A percentile compares a stretch with the other conserved stretches of the same genome.
Evolutionary conservation across 2,888 invertebrate species (phyloP).

Genomic region (Scaptomyza tumidula): DNA sequence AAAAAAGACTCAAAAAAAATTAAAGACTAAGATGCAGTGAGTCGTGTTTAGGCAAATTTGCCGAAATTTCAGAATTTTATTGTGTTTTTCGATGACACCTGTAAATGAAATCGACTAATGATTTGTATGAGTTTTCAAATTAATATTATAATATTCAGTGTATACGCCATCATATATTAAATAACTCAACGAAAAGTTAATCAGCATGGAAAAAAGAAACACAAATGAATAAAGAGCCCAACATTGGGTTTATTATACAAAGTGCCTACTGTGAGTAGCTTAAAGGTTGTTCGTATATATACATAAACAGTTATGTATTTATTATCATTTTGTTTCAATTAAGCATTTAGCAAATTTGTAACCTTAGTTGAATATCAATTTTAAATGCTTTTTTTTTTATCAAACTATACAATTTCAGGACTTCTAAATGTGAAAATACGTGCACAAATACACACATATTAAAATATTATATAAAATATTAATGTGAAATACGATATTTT

Average conservation of each 20-base stretch:
- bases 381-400: conserved; percentile 18
- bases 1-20: conserved; percentile 49
- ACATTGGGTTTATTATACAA: not conserved
- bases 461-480: conserved; percentile 4
- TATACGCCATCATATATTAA: not conserved
- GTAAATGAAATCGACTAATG: not conserved
- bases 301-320: conserved; percentile 13
- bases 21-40: conserved; percentile 34
- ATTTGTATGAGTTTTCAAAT: not conserved
- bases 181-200: conserved; percentile 15
- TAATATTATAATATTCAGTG: not conserved
- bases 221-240: not conserved
- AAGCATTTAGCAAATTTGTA: conserved; percentile 49
- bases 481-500: not conserved
- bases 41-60: conserved; percentile 24
- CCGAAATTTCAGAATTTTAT: conserved; percentile 19
- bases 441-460: conserved; percentile 4
- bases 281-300: conserved; percentile 4
- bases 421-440: conserved; percentile 35
- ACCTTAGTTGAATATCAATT: conserved; percentile 48
- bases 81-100: not conserved
- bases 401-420: conserved; percentile 35
- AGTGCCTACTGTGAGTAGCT: conserved; percentile 14
- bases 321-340: conserved; percentile 18
- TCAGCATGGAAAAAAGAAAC: not conserved